Evolutionary conservation across 2,888 invertebrate genomes (phyloP).

Genomic region (Quadriops clusia): DNA sequence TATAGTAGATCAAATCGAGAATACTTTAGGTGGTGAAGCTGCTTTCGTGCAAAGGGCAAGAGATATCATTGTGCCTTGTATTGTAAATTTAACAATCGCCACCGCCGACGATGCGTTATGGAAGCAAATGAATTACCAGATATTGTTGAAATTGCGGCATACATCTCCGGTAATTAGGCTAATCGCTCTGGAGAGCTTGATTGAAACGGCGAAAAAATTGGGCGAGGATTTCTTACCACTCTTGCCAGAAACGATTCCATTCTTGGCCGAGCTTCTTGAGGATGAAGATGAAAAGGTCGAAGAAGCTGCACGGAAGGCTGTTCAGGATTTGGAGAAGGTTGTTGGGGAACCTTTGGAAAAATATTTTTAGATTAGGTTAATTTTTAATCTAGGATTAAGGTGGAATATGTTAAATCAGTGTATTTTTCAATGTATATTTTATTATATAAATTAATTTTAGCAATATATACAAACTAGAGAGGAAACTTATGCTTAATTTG

Average conservation of each 20-base stretch:
- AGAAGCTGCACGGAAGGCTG: conserved; percentile 62
- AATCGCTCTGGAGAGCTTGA: conserved; percentile 56
- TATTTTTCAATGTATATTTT: conserved; percentile 1
- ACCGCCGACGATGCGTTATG: conserved; percentile 77
- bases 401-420: background rate
- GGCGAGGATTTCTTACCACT: conserved; percentile 82
- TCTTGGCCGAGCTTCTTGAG: conserved; percentile 85
- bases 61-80: conserved; percentile 59
- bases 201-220: conserved; percentile 69
- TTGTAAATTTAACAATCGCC: conserved; percentile 72
- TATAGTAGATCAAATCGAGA: conserved; percentile 80
- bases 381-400: background rate
- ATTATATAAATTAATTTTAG: background rate
- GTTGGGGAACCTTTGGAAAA: conserved; percentile 84
- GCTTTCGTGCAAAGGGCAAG: conserved; percentile 47
- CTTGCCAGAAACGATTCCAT: conserved; percentile 86
- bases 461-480: background rate
- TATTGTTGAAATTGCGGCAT: conserved; percentile 76
- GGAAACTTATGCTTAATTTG: background rate
- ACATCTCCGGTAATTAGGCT: conserved; percentile 62
- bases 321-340: conserved; percentile 74
- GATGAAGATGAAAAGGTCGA: conserved; percentile 79
- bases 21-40: conserved; percentile 51
- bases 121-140: conserved; percentile 84
- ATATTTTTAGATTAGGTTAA: conserved; percentile 51